Evolutionary conservation across 2,113 vertebrate species (phyloP).

Genomic region (Pachyramphus minor): DNA sequence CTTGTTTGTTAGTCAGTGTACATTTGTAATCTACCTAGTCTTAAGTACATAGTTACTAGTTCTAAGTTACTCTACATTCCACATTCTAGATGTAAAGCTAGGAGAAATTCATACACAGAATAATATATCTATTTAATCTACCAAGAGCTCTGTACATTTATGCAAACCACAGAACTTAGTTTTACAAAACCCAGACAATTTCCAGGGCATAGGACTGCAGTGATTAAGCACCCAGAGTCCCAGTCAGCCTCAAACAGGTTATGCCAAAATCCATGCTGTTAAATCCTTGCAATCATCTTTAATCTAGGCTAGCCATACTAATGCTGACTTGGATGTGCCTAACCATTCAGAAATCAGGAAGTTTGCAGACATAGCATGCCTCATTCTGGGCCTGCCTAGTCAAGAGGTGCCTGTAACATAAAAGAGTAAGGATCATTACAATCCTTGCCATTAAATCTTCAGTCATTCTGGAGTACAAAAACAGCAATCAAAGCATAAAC

Average conservation of each 20-base stretch:
- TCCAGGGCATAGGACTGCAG: background rate
- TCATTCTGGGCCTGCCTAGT: background rate
- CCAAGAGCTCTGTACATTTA: background rate
- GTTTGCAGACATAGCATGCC: background rate
- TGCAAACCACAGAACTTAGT: background rate
- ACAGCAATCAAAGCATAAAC: background rate
- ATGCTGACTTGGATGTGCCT: background rate
- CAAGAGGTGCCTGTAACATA: background rate
- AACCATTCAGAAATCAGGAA: background rate
- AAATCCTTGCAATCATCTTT: background rate
- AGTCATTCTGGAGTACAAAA: background rate
- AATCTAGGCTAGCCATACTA: background rate
- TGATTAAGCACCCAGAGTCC: background rate
- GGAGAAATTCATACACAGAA: background rate
- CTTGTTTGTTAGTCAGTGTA: background rate
- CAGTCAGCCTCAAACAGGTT: background rate
- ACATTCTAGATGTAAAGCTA: background rate
- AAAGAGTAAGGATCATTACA: background rate
- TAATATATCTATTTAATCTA: background rate
- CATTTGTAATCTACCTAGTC: background rate
- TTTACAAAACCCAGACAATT: background rate
- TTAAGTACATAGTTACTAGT: background rate
- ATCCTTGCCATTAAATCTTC: background rate
- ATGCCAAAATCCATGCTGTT: background rate
- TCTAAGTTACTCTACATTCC: background rate